Conservation (phyloP, 2,113 vertebrate genomes). For the Sphyrna mokarran region DNA sequence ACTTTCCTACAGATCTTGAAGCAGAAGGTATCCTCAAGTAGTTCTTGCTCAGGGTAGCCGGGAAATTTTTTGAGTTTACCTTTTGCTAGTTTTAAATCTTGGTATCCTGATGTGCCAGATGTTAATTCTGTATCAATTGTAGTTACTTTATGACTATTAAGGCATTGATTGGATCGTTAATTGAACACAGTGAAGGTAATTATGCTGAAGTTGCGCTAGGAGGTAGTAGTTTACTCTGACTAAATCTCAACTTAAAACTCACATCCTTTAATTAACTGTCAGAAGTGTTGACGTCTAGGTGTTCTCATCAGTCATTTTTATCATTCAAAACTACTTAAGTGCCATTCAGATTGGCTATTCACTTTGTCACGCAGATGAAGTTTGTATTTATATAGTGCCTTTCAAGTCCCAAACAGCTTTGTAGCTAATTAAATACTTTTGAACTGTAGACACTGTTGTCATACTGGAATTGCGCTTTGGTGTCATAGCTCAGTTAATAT, state of each 20-base stretch:
- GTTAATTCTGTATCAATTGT: neutral
- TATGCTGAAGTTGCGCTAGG: neutral
- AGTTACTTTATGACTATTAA: neutral
- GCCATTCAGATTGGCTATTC: neutral
- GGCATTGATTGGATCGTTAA: no score
- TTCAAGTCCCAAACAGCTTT: neutral
- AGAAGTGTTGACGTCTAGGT: neutral
- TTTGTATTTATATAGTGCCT: neutral
- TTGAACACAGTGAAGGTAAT: no score
- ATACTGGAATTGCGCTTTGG: neutral
- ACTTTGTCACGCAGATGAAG: neutral
- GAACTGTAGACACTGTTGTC: neutral
- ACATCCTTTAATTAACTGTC: neutral
- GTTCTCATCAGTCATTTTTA: neutral
- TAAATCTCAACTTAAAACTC: neutral
- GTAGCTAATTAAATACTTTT: neutral
- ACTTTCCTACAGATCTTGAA: neutral
- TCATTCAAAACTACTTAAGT: neutral
- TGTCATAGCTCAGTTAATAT: neutral
- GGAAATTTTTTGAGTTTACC: neutral
- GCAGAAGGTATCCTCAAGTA: neutral
- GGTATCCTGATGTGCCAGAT: neutral
- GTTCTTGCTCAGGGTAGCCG: neutral
- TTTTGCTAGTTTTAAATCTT: neutral
- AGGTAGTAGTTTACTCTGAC: neutral